phyloP scores from a whole-genome alignment of 2,888 invertebrate species.

The Schrankia costaestrigalis region DNA sequence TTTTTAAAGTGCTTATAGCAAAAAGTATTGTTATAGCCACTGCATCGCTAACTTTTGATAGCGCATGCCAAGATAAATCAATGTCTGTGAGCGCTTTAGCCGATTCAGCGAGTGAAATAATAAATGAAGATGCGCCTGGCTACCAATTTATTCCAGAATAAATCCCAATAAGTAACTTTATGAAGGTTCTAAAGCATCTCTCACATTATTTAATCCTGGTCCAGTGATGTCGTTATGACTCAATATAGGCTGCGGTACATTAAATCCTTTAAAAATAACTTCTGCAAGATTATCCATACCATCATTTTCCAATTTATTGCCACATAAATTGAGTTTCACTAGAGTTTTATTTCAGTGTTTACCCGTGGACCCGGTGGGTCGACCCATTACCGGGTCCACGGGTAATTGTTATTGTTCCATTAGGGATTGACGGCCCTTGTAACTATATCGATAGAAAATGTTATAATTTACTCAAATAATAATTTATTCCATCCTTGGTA shows the following conservation, averaged over 20 bases:
- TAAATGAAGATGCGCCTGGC: slow-evolving; percentile 37
- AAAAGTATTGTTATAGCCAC: slow-evolving; percentile 39
- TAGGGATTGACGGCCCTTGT: too few species aligned
- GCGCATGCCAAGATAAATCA: slow-evolving; percentile 56
- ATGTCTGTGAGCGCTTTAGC: slow-evolving; percentile 39
- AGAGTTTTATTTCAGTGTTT: slow-evolving; percentile 45
- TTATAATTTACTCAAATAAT: too few species aligned
- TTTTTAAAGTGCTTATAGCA: slow-evolving; percentile 35
- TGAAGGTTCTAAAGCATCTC: slow-evolving; percentile 51
- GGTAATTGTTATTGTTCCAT: too few species aligned
- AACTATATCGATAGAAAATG: too few species aligned
- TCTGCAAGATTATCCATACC: slow-evolving; percentile 43
- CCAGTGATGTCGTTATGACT: slow-evolving; percentile 51
- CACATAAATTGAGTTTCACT: slow-evolving; percentile 42
- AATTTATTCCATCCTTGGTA: too few species aligned
- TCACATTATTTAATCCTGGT: slow-evolving; percentile 37
- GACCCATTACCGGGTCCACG: too few species aligned
- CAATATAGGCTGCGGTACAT: slow-evolving; percentile 44
- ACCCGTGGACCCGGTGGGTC: too few species aligned
- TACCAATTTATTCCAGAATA: slow-evolving; percentile 58
- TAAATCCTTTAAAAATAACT: slow-evolving; percentile 39
- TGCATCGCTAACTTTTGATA: slow-evolving; percentile 42
- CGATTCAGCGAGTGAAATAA: slow-evolving; percentile 42
- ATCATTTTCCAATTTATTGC: slow-evolving; percentile 47
- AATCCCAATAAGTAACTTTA: slow-evolving; percentile 45